Evolutionary conservation across 1,140 invertebrate species (phyloP).

Genomic region (Liolophura sinensis): DNA sequence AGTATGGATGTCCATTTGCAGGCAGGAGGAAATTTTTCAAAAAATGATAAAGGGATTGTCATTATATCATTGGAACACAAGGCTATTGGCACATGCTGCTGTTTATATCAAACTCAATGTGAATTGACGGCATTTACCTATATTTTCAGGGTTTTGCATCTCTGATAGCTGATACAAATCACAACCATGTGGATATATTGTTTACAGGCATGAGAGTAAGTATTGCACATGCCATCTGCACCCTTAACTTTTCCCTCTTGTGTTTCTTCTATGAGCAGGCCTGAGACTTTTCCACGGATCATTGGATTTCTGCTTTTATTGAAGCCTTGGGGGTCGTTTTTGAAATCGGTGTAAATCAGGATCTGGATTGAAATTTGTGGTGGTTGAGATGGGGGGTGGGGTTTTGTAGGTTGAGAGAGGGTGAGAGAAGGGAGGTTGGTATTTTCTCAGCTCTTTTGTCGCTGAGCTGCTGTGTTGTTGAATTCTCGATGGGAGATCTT

Average conservation of each 20-base stretch:
- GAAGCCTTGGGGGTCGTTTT: no score
- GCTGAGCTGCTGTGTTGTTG: no score
- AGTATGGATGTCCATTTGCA: background rate
- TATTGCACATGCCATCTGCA: background rate
- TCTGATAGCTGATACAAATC: constrained; percentile 13
- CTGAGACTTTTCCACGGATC: no score
- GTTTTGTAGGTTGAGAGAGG: no score
- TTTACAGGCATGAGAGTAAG: constrained; percentile 12
- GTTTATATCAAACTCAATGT: background rate
- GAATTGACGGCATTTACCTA: background rate
- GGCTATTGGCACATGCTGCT: background rate
- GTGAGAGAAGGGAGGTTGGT: no score
- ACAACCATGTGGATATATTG: constrained; percentile 11
- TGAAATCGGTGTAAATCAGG: no score
- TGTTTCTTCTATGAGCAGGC: no score
- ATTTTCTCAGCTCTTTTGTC: no score
- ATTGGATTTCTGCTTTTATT: no score
- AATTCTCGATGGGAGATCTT: no score
- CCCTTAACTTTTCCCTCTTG: background rate
- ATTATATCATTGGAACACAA: background rate
- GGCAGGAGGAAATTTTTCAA: background rate
- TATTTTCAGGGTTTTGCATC: constrained; percentile 16
- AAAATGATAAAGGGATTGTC: background rate
- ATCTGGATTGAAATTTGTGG: no score
- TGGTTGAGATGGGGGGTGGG: no score